Conservation (phyloP, 2,797 vertebrate genomes). For the Pogonophryne albipinna region DNA sequence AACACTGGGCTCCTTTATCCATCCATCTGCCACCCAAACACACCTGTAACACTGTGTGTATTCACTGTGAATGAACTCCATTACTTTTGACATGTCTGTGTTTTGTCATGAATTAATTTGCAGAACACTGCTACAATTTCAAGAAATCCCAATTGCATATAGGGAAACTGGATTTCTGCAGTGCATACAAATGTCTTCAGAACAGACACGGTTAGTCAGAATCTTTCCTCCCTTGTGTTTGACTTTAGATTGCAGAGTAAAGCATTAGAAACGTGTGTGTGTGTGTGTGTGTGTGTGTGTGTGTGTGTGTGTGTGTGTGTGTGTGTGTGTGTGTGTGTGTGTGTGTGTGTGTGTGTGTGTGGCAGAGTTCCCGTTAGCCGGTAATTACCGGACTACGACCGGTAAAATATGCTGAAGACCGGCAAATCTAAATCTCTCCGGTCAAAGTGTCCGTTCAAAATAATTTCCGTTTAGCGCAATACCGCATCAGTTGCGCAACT, state of each 20-base stretch:
- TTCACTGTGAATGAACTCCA: constrained; percentile 21
- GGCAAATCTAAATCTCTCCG: too few species aligned
- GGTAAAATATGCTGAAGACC: too few species aligned
- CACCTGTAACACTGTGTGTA: constrained; percentile 21
- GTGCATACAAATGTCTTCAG: constrained; percentile 53
- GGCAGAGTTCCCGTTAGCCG: too few species aligned
- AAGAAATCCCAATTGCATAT: constrained; percentile 61
- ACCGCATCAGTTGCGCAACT: too few species aligned
- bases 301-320: constrained; percentile 20
- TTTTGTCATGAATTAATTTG: constrained; percentile 44
- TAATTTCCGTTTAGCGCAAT: too few species aligned
- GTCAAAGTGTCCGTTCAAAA: too few species aligned
- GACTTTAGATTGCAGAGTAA: constrained; percentile 48
- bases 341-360: too few species aligned
- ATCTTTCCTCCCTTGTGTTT: constrained; percentile 21
- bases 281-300: constrained; percentile 17
- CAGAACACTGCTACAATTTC: constrained; percentile 18
- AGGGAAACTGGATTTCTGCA: constrained; percentile 48
- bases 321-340: constrained; percentile 61
- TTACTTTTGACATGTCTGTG: constrained; percentile 22
- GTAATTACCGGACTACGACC: too few species aligned
- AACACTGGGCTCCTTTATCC: constrained; percentile 40
- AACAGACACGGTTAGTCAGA: constrained; percentile 28
- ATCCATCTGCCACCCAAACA: constrained; percentile 42
- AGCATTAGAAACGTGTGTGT: constrained; percentile 52